Evolutionary conservation across 2,797 vertebrate species (phyloP).

Genomic region (Mionectes olivaceus): DNA sequence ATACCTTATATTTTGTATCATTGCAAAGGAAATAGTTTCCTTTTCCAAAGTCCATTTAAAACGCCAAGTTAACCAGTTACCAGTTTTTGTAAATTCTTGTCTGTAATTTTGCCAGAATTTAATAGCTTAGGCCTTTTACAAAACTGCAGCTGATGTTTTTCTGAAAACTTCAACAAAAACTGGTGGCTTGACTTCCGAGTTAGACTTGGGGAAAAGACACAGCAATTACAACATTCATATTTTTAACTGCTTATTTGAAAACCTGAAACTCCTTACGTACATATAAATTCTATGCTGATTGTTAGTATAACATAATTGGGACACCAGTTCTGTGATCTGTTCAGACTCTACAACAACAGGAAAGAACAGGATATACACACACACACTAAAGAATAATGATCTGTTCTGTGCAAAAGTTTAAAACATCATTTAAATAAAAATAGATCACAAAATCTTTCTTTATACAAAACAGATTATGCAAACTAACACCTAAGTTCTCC

Average conservation of each 20-base stretch:
- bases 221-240: neutral
- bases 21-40: neutral
- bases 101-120: neutral
- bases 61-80: neutral
- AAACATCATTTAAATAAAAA: neutral
- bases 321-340: neutral
- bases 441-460: neutral
- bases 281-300: neutral
- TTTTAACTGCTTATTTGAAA: slow-evolving; percentile 1
- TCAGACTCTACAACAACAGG: neutral
- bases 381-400: neutral
- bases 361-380: neutral
- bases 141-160: neutral
- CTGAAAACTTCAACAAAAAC: neutral
- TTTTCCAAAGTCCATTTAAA: neutral
- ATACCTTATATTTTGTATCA: neutral
- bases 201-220: neutral
- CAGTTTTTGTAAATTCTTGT: neutral
- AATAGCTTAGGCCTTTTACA: neutral
- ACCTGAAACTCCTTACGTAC: neutral
- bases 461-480: neutral
- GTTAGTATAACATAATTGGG: neutral
- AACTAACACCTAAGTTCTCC: neutral
- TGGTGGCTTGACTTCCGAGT: neutral
- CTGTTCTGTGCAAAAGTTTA: neutral